Conservation (phyloP, 2,113 vertebrate species). For the Grammomys surdaster region DNA sequence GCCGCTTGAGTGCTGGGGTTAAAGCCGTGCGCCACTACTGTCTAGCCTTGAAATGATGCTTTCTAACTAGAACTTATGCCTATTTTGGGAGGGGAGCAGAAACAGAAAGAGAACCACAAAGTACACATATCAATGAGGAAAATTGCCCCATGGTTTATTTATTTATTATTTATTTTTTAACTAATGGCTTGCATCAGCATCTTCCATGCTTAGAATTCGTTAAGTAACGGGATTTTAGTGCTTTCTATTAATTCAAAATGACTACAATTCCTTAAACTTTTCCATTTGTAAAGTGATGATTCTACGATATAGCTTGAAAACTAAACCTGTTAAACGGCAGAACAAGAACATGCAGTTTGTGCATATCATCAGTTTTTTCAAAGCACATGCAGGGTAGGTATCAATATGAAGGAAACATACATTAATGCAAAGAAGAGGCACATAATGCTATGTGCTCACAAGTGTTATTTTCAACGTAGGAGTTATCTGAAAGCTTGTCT, state of each 20-base stretch:
- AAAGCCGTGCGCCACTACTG: neutral
- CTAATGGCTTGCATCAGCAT: neutral
- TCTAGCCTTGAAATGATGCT: neutral
- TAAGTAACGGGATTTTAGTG: neutral
- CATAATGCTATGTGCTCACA: neutral
- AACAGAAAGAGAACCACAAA: neutral
- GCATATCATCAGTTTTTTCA: neutral
- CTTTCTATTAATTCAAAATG: slow-evolving; percentile 15
- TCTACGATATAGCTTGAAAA: neutral
- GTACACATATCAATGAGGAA: neutral
- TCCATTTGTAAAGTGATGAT: slow-evolving; percentile 22
- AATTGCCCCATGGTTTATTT: neutral
- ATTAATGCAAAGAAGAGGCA: neutral
- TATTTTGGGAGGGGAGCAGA: slow-evolving; percentile 1
- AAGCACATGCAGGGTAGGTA: neutral
- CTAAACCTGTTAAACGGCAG: neutral
- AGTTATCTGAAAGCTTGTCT: neutral
- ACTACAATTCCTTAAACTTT: neutral
- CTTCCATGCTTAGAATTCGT: neutral
- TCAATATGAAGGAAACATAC: neutral
- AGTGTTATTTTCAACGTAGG: neutral
- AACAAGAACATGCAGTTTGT: neutral
- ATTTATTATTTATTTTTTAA: neutral
- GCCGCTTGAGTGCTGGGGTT: neutral
- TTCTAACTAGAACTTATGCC: neutral